Base-by-base conservation (phyloP, 2,888 invertebrate species). In the Rhabditoides inermis region DNA sequence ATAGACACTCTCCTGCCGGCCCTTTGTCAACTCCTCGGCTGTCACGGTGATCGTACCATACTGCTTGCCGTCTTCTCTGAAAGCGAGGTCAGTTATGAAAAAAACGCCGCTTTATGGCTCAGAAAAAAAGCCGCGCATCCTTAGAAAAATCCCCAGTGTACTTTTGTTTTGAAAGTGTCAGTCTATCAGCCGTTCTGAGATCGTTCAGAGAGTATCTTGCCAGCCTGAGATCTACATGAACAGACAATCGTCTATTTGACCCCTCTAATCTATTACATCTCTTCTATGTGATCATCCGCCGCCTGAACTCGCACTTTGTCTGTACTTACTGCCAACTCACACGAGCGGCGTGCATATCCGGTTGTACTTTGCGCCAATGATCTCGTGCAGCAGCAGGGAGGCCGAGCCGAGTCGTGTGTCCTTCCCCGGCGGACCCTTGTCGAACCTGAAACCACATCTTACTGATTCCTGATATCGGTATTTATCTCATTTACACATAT, bases 1-100 rank as follows among this genome's bases (percentile, higher is more conserved):
- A 42, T 69, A 71, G 18, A 69, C 58, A 6, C 66, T 62, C 48
- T 69, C 70, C 40, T 69, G 69, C 15, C 68, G 45, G 6, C 69
- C 69, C 26, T 59, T 55, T 25, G 58, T 53, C 39, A 69, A 46
- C 42, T 68, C 66, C 46, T 66, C 66, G 4, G 66, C 66, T 6
- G 61, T 54, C 28, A 66, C 69, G 5, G 66, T 66, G 10, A 66
- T 47, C 27, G 37, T 37, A 22, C 69, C 69, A 28, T 57, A 49
- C 25, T 53, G 57, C 45, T 68, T 69, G 7, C 69, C 70, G 36
- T 69, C 69, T 50, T 62, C 67, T 35, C 69, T 68, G 32, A 54
- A 68, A 48, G 15, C 15, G 10, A 32, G 32, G 32, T 32, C 32
- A 15, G 7, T 10, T 15, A 32, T 32, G 15, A 32, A 10, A 32